Evolutionary conservation across 2,888 invertebrate species (phyloP), one percentile per base, ranked within the genome.

Genomic region (Lycocerus yunnanus): DNA sequence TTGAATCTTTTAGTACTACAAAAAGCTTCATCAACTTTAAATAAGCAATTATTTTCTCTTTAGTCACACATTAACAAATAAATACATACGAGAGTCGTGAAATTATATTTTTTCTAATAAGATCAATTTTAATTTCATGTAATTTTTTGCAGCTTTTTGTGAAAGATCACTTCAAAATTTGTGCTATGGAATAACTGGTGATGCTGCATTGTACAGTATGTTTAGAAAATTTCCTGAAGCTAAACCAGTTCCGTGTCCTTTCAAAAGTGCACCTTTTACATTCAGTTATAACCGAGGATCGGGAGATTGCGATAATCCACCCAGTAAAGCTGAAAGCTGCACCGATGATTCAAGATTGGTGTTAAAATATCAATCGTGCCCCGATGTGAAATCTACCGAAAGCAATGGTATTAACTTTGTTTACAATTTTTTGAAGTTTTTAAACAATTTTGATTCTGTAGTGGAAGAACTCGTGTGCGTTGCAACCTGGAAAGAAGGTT

Each of bases 401-500:
- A 94, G 93, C 84, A 92, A 93, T 80, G 92, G 94, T 95, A 84
- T 21, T n/a, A 10, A 9, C 6, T 8, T 3, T 60, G 0, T 15
- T 14, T 16, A 2, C 8, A 3, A 70, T 75, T 77, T 84, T 84
- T 8, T 4, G 59, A 20, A 21, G 20, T 21, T 72, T 10, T 18
- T 15, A 11, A 8, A 58, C 13, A 15, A 43, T 27, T 71, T 72
- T 9, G 20, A 13, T 16, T 6, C 69, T 77, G 24, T 84, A 94
- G 95, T 93, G 68, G 95, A 95, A 84, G 94, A 95, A 87, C 86
- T 95, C 71, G 92, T 94, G 66, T 95, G 95, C 85, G 87, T 95
- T 72, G 95, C 95, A 3, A 91, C 91, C 15, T 96, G 95, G 95
- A 94, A 93, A 85, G 95, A 95, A 80, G 95, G 95, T 0, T 93